These are phyloP conservation scores for Drosophila pachea DNA, from an alignment of 1,140 invertebrate genomes.

Conservation along the genomic window DNA sequence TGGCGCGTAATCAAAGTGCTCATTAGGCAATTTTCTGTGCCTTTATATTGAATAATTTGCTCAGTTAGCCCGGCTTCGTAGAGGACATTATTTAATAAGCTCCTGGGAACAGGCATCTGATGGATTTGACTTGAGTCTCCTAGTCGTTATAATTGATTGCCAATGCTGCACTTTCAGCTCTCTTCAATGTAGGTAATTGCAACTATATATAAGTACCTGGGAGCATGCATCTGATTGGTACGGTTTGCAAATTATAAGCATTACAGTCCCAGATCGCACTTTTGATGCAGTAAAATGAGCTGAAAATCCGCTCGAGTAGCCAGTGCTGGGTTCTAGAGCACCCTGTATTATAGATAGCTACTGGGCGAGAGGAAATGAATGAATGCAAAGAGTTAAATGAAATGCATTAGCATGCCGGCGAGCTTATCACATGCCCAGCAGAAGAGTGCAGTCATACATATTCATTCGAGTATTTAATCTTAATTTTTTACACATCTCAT, in stretches of 20 bases:
- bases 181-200: constrained; percentile 1
- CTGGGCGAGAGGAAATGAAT: no score
- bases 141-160: neutral
- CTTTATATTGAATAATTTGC: constrained; percentile 30
- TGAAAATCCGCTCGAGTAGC: no score
- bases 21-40: constrained; percentile 27
- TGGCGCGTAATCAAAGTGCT: constrained; percentile 29
- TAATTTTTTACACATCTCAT: constrained; percentile 4
- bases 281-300: no score
- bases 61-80: neutral
- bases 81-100: constrained; percentile 22
- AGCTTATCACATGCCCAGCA: neutral
- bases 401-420: neutral
- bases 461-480: constrained; percentile 6
- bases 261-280: no score
- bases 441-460: neutral
- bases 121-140: neutral
- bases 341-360: no score
- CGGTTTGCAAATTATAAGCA: no score
- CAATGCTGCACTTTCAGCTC: neutral
- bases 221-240: no score
- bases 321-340: no score
- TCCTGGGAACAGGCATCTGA: constrained; percentile 39
- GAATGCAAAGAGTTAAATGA: neutral
- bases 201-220: neutral